phyloP scores from a whole-genome alignment of 2,113 vertebrate genomes.

The Tragelaphus buxtoni region DNA sequence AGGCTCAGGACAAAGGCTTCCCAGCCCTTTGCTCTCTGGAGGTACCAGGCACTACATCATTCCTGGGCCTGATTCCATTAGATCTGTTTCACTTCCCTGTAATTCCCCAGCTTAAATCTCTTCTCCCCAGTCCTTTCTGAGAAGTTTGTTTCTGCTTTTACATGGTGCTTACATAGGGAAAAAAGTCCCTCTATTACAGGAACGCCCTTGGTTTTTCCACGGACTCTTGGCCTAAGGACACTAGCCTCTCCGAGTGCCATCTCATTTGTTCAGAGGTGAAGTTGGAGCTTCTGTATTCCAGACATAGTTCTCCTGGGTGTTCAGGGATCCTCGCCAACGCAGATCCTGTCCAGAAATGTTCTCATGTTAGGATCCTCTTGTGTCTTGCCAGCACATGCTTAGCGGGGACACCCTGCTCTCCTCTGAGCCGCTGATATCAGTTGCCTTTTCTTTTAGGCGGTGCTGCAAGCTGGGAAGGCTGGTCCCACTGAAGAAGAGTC shows the following conservation, averaged over 20 bases:
- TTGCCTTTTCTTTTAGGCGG: background rate
- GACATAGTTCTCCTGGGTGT: constrained; percentile 34
- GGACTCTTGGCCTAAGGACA: constrained; percentile 20
- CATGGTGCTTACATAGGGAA: background rate
- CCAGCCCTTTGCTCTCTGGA: background rate
- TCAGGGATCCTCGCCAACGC: constrained; percentile 36
- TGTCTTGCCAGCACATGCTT: constrained; percentile 60
- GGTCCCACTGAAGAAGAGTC: background rate
- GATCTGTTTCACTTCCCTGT: constrained; percentile 55
- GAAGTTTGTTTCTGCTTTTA: constrained; percentile 66
- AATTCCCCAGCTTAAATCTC: constrained; percentile 58
- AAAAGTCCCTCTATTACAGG: background rate
- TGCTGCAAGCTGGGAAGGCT: background rate
- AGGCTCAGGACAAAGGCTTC: background rate
- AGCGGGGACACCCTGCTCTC: constrained; percentile 49
- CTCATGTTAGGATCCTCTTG: constrained; percentile 61
- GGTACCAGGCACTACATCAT: constrained; percentile 32
- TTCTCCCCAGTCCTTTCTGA: constrained; percentile 43
- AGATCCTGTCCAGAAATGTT: constrained; percentile 44
- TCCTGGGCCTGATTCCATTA: background rate
- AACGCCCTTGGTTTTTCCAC: constrained; percentile 48
- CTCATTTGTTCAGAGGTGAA: constrained; percentile 47
- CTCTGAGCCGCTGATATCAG: background rate
- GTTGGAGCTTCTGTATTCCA: constrained; percentile 33
- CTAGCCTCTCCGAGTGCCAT: background rate